These are phyloP conservation scores for Lingula anatina DNA, from an alignment of 2,888 invertebrate genomes.

Conservation along the genomic window DNA sequence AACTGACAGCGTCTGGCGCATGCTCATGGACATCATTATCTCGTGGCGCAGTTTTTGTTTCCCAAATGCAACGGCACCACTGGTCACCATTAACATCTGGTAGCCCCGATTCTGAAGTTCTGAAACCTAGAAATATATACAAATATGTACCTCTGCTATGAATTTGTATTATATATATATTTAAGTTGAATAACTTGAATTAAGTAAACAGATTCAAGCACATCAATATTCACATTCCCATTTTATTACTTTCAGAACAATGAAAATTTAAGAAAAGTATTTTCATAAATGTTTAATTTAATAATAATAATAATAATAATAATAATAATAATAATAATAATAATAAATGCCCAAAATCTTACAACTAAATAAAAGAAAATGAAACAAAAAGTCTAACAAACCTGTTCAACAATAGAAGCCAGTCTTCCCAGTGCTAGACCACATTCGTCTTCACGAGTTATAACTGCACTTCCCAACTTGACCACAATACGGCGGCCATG, in stretches of 20 bases:
- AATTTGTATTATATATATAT: too few species aligned
- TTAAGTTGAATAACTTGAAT: too few species aligned
- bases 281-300: too few species aligned
- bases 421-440: constrained; percentile 91
- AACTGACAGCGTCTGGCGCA: constrained; percentile 89
- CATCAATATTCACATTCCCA: too few species aligned
- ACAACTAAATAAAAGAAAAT: too few species aligned
- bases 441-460: constrained; percentile 94
- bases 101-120: constrained; percentile 81
- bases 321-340: too few species aligned
- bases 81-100: constrained; percentile 96
- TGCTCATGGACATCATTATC: constrained; percentile 92
- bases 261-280: too few species aligned
- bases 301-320: too few species aligned
- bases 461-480: constrained; percentile 96
- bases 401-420: constrained; percentile 98
- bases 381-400: constrained; percentile 51
- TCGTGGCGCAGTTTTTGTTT: constrained; percentile 96
- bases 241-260: too few species aligned
- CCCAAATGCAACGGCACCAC: constrained; percentile 98
- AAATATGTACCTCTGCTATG: too few species aligned
- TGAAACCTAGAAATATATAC: constrained; percentile 69
- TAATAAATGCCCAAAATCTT: too few species aligned
- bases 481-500: constrained; percentile 87
- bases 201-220: too few species aligned